Percentiles rank a stretch among this genome's conserved stretches.
Conservation (phyloP, 2,888 invertebrate species). For the Odontothrips loti region DNA sequence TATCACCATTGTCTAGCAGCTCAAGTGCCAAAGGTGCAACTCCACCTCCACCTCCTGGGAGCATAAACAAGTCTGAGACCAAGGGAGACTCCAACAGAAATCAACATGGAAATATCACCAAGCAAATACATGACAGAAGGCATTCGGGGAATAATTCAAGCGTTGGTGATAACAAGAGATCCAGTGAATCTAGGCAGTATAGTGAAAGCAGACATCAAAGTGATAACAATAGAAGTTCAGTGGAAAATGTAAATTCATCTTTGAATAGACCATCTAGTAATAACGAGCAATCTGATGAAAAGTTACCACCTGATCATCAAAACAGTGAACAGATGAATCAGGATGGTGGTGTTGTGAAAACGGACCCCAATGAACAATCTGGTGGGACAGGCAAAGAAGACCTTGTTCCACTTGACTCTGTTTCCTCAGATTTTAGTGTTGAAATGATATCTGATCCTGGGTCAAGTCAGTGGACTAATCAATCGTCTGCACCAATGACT, state of each 20-base stretch:
- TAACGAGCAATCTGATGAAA: background rate
- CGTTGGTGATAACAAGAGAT: background rate
- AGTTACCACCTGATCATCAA: background rate
- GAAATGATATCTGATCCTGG: background rate
- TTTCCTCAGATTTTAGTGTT: background rate
- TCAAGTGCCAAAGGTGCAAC: background rate
- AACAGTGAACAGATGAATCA: too few species aligned
- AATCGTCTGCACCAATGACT: constrained; percentile 7
- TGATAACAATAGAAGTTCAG: background rate
- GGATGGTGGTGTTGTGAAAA: too few species aligned
- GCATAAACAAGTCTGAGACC: background rate
- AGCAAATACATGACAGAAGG: background rate
- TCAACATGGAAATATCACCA: background rate
- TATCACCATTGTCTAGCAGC: background rate
- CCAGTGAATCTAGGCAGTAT: background rate
- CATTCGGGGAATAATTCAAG: too few species aligned
- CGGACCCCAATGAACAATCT: background rate
- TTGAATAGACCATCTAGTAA: background rate
- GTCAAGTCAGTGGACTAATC: constrained; percentile 3
- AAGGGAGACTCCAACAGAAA: background rate
- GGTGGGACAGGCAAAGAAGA: background rate
- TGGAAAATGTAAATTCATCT: background rate
- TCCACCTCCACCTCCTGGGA: background rate
- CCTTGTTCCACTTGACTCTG: background rate
- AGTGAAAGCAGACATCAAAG: background rate